phyloP scores from a whole-genome alignment of 1,140 invertebrate species.

The Apis florea region DNA sequence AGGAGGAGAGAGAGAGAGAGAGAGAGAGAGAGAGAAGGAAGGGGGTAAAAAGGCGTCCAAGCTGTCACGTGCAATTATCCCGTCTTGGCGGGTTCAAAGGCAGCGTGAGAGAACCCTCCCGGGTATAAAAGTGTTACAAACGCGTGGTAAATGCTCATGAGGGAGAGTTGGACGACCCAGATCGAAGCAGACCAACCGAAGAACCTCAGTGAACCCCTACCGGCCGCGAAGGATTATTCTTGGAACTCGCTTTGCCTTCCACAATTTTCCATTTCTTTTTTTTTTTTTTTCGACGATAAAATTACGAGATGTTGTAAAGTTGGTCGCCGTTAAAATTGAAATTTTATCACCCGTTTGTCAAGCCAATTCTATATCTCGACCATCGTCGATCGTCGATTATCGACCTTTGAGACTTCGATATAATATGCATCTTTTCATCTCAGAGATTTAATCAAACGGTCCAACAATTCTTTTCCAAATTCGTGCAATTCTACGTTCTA shows the following conservation, averaged over 20 bases:
- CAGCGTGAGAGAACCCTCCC: constrained; percentile 51
- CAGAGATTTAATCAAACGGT: too few relatives aligned
- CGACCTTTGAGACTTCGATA: too few relatives aligned
- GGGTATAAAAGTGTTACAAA: constrained; percentile 58
- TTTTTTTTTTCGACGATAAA: too few relatives aligned
- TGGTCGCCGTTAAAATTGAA: too few relatives aligned
- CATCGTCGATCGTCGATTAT: too few relatives aligned
- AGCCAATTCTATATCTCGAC: too few relatives aligned
- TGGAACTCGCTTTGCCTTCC: background rate
- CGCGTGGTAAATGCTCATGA: constrained; percentile 53
- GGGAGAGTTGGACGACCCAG: constrained; percentile 54
- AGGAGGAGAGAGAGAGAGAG: background rate
- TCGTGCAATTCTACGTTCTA: too few relatives aligned
- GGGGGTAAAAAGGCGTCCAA: constrained; percentile 22
- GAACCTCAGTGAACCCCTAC: background rate
- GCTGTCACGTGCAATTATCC: constrained; percentile 57
- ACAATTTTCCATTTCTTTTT: background rate
- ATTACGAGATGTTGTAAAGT: too few relatives aligned
- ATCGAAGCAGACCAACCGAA: constrained; percentile 27
- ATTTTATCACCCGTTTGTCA: too few relatives aligned
- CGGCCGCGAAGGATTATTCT: background rate
- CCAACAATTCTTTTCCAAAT: too few relatives aligned
- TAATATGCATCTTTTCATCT: too few relatives aligned
- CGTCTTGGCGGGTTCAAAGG: constrained; percentile 61
- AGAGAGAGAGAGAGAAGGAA: background rate